Percentiles rank a stretch among this genome's conserved stretches.
Evolutionary conservation across 2,888 invertebrate species (phyloP).

Genomic region (Arctia plantaginis): DNA sequence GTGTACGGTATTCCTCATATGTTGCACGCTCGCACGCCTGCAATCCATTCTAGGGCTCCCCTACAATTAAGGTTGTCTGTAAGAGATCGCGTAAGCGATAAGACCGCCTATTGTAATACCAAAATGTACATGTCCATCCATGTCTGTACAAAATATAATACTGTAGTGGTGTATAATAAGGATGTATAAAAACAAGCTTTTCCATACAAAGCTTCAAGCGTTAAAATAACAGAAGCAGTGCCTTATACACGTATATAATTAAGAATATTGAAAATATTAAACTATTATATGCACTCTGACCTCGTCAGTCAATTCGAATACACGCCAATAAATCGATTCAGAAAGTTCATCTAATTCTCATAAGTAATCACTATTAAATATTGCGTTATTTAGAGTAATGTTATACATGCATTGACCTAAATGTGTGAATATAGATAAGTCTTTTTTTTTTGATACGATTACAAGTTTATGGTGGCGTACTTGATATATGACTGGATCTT

Average conservation of each 20-base stretch:
- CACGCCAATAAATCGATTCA: conserved; percentile 37
- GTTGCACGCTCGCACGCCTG: too few species aligned
- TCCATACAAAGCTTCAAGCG: too few species aligned
- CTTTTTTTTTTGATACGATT: conserved; percentile 15
- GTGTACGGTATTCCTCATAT: too few species aligned
- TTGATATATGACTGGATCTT: too few species aligned
- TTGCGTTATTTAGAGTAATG: conserved; percentile 28
- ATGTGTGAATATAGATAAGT: conserved; percentile 38
- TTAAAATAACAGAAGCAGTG: neutral
- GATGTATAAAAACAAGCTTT: too few species aligned
- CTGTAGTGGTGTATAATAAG: too few species aligned
- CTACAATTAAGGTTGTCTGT: too few species aligned
- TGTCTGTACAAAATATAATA: too few species aligned
- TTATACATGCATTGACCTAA: conserved; percentile 39
- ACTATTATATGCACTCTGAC: conserved; percentile 18
- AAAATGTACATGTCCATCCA: too few species aligned
- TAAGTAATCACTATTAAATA: conserved; percentile 37
- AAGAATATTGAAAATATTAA: conserved; percentile 4
- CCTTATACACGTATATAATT: neutral
- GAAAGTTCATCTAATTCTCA: conserved; percentile 45
- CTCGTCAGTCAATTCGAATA: conserved; percentile 29
- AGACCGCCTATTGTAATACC: too few species aligned
- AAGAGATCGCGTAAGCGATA: too few species aligned
- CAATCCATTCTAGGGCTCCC: too few species aligned
- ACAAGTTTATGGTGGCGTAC: neutral